Percentiles rank a stretch among this genome's conserved stretches.
phyloP scores from a whole-genome alignment of 1,140 invertebrate genomes.

The Meloidogyne chitwoodi region DNA sequence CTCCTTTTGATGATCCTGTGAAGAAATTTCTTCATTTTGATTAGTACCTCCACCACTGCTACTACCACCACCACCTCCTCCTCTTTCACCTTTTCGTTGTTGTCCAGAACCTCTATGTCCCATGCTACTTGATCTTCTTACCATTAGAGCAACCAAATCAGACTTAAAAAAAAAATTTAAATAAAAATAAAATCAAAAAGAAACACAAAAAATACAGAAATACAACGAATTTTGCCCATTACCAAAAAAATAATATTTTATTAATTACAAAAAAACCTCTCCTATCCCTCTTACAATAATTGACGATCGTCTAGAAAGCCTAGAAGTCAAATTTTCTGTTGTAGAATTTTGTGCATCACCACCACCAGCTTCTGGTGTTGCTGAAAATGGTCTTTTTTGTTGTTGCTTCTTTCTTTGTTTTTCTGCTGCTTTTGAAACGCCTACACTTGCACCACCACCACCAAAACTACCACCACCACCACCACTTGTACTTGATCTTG shows the following conservation, averaged over 20 bases:
- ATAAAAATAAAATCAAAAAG: background rate
- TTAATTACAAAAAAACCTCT: too few species aligned
- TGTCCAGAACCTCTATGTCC: conserved; percentile 4
- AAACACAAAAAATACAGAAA: background rate
- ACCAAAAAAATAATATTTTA: too few species aligned
- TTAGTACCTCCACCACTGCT: background rate
- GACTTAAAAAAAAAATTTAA: conserved; percentile 1
- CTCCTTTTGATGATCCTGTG: background rate
- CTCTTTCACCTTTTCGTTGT: background rate
- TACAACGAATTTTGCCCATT: too few species aligned
- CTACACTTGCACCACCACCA: conserved; percentile 4
- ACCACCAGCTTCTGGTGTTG: conserved; percentile 4
- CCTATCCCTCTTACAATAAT: conserved; percentile 13
- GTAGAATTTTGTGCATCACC: conserved; percentile 4
- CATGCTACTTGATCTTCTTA: conserved; percentile 28
- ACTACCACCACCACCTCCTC: background rate
- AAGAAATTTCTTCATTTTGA: background rate
- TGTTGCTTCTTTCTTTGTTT: background rate
- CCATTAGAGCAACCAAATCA: conserved; percentile 31
- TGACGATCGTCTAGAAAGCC: conserved; percentile 33
- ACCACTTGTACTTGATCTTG: conserved; percentile 11
- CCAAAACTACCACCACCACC: background rate
- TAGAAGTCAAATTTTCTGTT: conserved; percentile 24
- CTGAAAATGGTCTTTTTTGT: background rate
- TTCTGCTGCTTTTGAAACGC: background rate